phyloP scores from a whole-genome alignment of 2,797 vertebrate genomes.

The Peromyscus aztecus region DNA sequence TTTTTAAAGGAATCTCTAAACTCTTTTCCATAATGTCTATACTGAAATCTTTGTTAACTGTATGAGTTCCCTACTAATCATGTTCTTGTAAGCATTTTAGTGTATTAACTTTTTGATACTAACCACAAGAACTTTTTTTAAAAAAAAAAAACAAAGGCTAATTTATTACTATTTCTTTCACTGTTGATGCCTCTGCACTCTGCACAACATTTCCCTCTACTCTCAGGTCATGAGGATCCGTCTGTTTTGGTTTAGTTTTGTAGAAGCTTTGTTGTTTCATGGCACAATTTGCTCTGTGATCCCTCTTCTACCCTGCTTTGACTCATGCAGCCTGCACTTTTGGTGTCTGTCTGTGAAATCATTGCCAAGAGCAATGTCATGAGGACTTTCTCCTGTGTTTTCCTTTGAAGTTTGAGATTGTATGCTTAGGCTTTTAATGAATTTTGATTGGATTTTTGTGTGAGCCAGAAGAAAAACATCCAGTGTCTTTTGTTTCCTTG shows the following conservation, averaged over 20 bases:
- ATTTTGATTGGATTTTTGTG: not conserved
- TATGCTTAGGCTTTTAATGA: not conserved
- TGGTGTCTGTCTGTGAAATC: not conserved
- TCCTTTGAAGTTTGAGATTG: not conserved
- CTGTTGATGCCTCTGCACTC: conserved; percentile 3
- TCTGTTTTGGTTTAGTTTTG: not conserved
- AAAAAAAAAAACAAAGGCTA: not conserved
- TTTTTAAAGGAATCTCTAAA: not conserved
- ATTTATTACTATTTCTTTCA: not conserved
- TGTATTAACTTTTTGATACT: not conserved
- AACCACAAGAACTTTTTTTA: not conserved
- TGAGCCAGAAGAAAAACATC: not conserved
- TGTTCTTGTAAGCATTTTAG: not conserved
- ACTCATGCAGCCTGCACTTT: not conserved
- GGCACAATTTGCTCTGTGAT: not conserved
- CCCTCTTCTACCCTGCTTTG: not conserved
- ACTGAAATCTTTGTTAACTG: not conserved
- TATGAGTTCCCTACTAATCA: not conserved
- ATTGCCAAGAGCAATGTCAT: not conserved
- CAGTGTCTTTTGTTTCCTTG: not conserved
- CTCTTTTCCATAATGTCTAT: not conserved
- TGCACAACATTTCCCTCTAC: not conserved
- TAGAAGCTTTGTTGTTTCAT: not conserved
- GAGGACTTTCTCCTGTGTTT: not conserved
- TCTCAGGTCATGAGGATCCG: not conserved